phyloP scores from a whole-genome alignment of 2,888 invertebrate species.

The Drosophila kambysellisi region DNA sequence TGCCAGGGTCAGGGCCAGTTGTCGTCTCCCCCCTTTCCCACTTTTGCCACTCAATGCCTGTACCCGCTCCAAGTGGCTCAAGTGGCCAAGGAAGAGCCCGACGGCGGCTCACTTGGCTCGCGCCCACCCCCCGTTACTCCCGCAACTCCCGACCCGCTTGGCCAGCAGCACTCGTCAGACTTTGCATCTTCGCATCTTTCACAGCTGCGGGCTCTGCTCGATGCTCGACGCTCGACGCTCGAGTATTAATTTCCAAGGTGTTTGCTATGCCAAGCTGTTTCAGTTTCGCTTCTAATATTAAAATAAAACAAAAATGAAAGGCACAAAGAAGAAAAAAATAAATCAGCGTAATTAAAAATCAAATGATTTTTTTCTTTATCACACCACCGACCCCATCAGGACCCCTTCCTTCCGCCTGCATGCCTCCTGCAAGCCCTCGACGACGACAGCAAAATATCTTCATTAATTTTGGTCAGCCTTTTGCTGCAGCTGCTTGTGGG shows the following conservation, averaged over 20 bases:
- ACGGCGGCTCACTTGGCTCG: conserved; percentile 60
- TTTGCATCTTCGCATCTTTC: conserved; percentile 46
- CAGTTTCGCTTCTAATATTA: conserved; percentile 70
- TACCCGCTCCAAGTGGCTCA: conserved; percentile 59
- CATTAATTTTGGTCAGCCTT: conserved; percentile 74
- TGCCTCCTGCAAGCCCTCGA: conserved; percentile 31
- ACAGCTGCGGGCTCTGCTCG: conserved; percentile 51
- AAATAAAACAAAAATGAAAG: conserved; percentile 13
- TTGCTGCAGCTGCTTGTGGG: conserved; percentile 54
- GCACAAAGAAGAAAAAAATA: conserved; percentile 25
- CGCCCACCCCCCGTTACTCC: background rate
- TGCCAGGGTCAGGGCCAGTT: conserved; percentile 58
- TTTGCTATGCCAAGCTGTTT: conserved; percentile 75
- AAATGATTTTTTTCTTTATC: conserved; percentile 69
- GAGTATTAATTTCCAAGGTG: conserved; percentile 77
- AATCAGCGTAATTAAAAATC: conserved; percentile 81
- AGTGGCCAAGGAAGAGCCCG: conserved; percentile 64
- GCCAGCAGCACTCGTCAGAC: conserved; percentile 8
- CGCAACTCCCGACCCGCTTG: background rate
- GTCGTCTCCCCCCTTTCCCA: background rate
- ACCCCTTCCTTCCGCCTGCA: background rate
- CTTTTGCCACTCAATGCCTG: background rate
- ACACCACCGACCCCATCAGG: conserved; percentile 3
- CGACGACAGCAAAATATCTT: conserved; percentile 71
- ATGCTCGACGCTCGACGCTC: conserved; percentile 28